Conservation (phyloP, 2,113 vertebrate genomes). For the Zapornia atra region DNA sequence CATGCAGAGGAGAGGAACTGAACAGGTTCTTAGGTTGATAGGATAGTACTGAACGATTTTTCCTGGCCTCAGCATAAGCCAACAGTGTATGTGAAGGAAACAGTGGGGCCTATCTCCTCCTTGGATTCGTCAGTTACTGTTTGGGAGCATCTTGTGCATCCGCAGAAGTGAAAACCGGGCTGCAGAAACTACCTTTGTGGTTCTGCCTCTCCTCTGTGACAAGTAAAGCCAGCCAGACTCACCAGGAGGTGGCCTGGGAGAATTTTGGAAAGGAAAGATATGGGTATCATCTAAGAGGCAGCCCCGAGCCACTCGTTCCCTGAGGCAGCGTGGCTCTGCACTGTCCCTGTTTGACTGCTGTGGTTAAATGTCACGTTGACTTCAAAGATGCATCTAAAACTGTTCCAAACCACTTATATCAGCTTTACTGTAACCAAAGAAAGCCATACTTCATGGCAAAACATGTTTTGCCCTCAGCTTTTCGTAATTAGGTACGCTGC, state of each 20-base stretch:
- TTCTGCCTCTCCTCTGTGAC: background rate
- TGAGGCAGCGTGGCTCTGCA: background rate
- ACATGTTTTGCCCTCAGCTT: slow-evolving; percentile 13
- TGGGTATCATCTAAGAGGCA: background rate
- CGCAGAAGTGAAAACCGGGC: background rate
- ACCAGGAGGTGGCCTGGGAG: background rate
- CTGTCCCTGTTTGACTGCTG: background rate
- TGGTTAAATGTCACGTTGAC: background rate
- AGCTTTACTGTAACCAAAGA: slow-evolving; percentile 1
- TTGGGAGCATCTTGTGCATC: background rate
- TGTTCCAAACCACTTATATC: slow-evolving; percentile 40
- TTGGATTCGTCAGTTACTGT: background rate
- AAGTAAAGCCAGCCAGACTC: background rate
- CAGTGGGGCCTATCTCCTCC: background rate
- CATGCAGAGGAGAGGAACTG: background rate
- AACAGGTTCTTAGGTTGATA: background rate
- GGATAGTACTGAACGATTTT: background rate
- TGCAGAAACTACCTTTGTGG: background rate
- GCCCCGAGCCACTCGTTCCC: background rate
- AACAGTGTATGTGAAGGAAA: background rate
- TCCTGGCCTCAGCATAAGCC: background rate
- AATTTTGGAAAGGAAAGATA: background rate
- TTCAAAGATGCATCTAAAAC: slow-evolving; percentile 33
- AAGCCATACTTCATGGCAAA: slow-evolving; percentile 5
- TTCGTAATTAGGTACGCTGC: background rate